Evolutionary conservation across 2,888 invertebrate species (phyloP).

Genomic region (Endomychus coccineus): DNA sequence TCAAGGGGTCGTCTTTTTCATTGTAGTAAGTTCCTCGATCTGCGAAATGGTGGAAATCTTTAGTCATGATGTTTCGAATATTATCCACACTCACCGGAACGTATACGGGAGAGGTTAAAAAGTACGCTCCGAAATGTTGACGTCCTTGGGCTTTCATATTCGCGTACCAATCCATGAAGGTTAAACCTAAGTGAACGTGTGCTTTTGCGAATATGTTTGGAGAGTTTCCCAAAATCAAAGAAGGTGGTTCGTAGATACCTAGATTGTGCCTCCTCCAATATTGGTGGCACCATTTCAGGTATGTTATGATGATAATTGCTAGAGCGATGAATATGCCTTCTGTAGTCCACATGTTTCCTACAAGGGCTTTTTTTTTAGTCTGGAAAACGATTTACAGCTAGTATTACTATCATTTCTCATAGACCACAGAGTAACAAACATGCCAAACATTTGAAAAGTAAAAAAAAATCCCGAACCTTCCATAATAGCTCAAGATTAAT

Average conservation of each 20-base stretch:
- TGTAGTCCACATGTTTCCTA: too few species aligned
- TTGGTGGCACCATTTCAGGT: slow-evolving; percentile 14
- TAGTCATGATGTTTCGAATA: slow-evolving; percentile 45
- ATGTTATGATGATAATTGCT: too few species aligned
- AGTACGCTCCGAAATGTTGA: slow-evolving; percentile 20
- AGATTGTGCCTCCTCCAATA: slow-evolving; percentile 16
- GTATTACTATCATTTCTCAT: too few species aligned
- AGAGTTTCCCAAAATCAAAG: slow-evolving; percentile 16
- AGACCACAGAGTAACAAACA: too few species aligned
- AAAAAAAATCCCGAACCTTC: too few species aligned
- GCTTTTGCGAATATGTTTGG: slow-evolving; percentile 5
- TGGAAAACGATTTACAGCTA: too few species aligned
- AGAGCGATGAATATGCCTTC: too few species aligned
- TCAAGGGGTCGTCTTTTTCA: slow-evolving; percentile 51
- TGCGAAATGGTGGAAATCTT: slow-evolving; percentile 54
- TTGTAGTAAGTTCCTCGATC: slow-evolving; percentile 53
- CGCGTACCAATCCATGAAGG: slow-evolving; percentile 11
- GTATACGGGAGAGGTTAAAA: slow-evolving; percentile 17
- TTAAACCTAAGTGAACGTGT: slow-evolving; percentile 7
- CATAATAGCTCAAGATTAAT: too few species aligned
- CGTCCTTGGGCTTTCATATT: slow-evolving; percentile 16
- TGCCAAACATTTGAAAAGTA: too few species aligned
- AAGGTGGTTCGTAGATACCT: slow-evolving; percentile 11
- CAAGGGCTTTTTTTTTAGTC: too few species aligned
- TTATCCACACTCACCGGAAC: slow-evolving; percentile 26